Conservation (phyloP, 2,113 vertebrate genomes). For the Oceanodroma tethys region DNA sequence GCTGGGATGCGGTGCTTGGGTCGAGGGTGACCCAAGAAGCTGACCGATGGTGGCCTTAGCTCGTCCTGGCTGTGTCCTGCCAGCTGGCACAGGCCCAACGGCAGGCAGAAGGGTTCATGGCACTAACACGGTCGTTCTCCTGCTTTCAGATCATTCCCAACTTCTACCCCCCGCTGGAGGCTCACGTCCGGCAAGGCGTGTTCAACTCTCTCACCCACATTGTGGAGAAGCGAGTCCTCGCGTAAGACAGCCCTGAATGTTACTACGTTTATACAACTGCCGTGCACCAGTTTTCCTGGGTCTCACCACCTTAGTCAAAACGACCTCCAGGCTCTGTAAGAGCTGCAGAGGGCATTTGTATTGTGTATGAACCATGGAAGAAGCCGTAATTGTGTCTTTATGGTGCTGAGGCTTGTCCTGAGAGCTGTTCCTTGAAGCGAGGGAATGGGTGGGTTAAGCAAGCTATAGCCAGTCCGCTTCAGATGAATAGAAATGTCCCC, state of each 20-base stretch:
- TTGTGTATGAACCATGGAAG: neutral
- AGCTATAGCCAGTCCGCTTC: accelerated
- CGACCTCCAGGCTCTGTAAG: neutral
- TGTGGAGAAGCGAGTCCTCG: conserved; percentile 96
- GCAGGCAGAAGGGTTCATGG: neutral
- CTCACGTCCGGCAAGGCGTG: conserved; percentile 90
- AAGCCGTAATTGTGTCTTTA: accelerated
- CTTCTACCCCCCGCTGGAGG: conserved; percentile 90
- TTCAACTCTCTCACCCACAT: conserved; percentile 97
- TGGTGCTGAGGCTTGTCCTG: neutral
- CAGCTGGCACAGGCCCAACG: accelerated
- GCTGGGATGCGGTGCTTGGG: neutral
- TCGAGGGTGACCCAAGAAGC: neutral
- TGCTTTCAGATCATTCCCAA: conserved; percentile 90
- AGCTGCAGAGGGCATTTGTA: neutral
- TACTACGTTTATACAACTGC: accelerated
- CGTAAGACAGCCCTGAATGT: conserved; percentile 74
- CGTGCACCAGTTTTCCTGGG: accelerated
- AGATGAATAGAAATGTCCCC: neutral
- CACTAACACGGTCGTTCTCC: neutral
- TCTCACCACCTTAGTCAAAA: neutral
- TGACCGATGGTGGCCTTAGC: neutral
- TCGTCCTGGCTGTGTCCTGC: neutral
- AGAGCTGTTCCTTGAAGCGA: neutral
- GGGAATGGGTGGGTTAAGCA: neutral